These are phyloP conservation scores for Dione juno DNA, from an alignment of 2,888 invertebrate species.

Conservation along the genomic window DNA sequence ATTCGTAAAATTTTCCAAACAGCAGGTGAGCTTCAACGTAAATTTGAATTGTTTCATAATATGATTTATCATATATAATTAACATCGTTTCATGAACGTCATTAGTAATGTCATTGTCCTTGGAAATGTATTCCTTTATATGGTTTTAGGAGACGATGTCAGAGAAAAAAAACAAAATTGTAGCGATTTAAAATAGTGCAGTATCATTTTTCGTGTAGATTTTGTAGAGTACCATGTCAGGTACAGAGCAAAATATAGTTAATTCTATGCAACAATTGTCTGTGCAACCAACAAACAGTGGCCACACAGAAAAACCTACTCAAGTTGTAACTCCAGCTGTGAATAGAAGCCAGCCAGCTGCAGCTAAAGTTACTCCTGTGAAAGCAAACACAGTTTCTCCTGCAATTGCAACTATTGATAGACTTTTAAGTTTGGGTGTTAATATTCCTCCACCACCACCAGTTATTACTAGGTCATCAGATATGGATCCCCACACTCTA, in stretches of 20 bases:
- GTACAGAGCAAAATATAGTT: slow-evolving; percentile 80
- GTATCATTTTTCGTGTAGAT: slow-evolving; percentile 42
- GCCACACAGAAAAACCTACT: slow-evolving; percentile 76
- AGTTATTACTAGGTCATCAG: slow-evolving; percentile 69
- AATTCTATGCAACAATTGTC: slow-evolving; percentile 82
- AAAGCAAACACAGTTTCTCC: slow-evolving; percentile 73
- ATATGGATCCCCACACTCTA: slow-evolving; percentile 82
- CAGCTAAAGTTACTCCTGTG: slow-evolving; percentile 69
- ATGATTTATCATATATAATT: not conserved
- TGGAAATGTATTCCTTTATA: slow-evolving; percentile 48
- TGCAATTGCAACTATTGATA: slow-evolving; percentile 80
- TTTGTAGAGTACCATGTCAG: slow-evolving; percentile 79
- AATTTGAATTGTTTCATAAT: slow-evolving; percentile 18
- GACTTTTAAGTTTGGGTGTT: slow-evolving; percentile 74
- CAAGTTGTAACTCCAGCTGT: slow-evolving; percentile 81
- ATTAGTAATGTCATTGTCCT: slow-evolving; percentile 48
- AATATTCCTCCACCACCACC: slow-evolving; percentile 76
- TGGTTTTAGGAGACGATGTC: slow-evolving; percentile 72
- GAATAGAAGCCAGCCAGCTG: slow-evolving; percentile 70
- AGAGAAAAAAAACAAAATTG: slow-evolving; percentile 57
- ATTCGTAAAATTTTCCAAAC: slow-evolving; percentile 40
- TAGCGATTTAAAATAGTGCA: slow-evolving; percentile 58
- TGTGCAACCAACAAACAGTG: slow-evolving; percentile 76
- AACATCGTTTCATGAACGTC: slow-evolving; percentile 27
- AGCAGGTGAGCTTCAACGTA: slow-evolving; percentile 36